phyloP scores from a whole-genome alignment of 2,888 invertebrate species.

The Drosophila kambysellisi region DNA sequence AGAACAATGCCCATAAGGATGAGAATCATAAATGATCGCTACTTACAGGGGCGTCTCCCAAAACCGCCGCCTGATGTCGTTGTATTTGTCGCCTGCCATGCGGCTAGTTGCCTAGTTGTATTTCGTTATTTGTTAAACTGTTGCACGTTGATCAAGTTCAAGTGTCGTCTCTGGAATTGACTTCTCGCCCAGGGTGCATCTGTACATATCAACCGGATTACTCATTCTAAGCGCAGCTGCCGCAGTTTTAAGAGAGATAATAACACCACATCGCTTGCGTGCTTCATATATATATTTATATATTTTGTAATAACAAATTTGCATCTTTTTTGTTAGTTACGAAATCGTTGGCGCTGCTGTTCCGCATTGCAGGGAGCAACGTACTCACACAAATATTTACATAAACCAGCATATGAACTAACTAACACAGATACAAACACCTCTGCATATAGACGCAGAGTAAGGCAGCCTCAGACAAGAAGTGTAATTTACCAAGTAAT shows the following conservation, averaged over 20 bases:
- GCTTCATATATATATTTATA: slow-evolving; percentile 11
- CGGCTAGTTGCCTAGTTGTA: slow-evolving; percentile 61
- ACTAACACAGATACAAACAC: slow-evolving; percentile 11
- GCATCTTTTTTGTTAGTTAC: slow-evolving; percentile 48
- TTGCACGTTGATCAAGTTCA: slow-evolving; percentile 27
- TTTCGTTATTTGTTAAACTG: slow-evolving; percentile 58
- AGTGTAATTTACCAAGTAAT: too few species aligned
- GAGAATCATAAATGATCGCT: slow-evolving; percentile 64
- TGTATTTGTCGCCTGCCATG: slow-evolving; percentile 21
- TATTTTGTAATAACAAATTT: slow-evolving; percentile 45
- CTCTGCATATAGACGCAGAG: slow-evolving; percentile 9
- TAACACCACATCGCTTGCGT: slow-evolving; percentile 6
- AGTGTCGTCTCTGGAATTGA: slow-evolving; percentile 35
- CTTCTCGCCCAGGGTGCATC: slow-evolving; percentile 33
- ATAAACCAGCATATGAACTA: neutral
- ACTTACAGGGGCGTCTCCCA: slow-evolving; percentile 16
- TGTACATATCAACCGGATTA: slow-evolving; percentile 20
- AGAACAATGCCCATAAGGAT: slow-evolving; percentile 58
- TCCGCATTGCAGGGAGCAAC: slow-evolving; percentile 20
- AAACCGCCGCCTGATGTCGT: slow-evolving; percentile 34
- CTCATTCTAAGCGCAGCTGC: slow-evolving; percentile 12
- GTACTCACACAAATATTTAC: slow-evolving; percentile 11
- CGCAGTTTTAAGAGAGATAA: slow-evolving; percentile 7
- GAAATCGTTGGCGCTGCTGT: slow-evolving; percentile 36
- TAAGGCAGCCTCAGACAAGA: slow-evolving; percentile 35